Evolutionary conservation across 2,797 vertebrate species (phyloP).

Genomic region (Pipistrellus kuhlii): DNA sequence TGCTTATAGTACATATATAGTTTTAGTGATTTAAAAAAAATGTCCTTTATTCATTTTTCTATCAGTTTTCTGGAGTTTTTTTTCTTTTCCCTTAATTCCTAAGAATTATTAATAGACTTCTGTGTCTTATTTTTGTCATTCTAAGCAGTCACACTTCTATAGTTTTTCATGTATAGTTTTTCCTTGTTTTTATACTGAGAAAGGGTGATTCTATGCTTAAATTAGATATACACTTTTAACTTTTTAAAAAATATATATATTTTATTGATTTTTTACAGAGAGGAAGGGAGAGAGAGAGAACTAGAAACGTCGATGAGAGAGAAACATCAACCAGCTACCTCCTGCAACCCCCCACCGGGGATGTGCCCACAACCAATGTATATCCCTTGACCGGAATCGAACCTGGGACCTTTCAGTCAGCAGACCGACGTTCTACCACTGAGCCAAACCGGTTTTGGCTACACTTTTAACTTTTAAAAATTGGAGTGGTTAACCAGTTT

Average conservation of each 20-base stretch:
- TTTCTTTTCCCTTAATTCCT: not conserved
- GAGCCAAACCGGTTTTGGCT: not conserved
- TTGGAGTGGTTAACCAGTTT: not conserved
- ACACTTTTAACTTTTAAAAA: not conserved
- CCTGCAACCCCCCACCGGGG: too few species aligned
- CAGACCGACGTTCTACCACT: too few species aligned
- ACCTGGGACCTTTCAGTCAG: too few species aligned
- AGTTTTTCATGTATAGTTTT: not conserved
- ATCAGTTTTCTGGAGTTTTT: not conserved
- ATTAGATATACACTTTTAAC: not conserved
- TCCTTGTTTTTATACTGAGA: not conserved
- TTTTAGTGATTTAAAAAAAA: not conserved
- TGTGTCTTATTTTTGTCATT: conserved; percentile 29
- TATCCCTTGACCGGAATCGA: too few species aligned
- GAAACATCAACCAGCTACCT: too few species aligned
- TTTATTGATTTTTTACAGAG: too few species aligned
- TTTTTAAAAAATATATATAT: not conserved
- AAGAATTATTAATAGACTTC: not conserved
- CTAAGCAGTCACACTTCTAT: not conserved
- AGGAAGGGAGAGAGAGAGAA: too few species aligned
- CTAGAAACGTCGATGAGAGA: too few species aligned
- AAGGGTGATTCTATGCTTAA: not conserved
- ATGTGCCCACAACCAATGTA: too few species aligned
- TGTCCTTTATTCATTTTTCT: not conserved
- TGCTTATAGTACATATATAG: conserved; percentile 16